Evolutionary conservation across 2,888 invertebrate genomes (phyloP).

Genomic region (Nemurella pictetii): DNA sequence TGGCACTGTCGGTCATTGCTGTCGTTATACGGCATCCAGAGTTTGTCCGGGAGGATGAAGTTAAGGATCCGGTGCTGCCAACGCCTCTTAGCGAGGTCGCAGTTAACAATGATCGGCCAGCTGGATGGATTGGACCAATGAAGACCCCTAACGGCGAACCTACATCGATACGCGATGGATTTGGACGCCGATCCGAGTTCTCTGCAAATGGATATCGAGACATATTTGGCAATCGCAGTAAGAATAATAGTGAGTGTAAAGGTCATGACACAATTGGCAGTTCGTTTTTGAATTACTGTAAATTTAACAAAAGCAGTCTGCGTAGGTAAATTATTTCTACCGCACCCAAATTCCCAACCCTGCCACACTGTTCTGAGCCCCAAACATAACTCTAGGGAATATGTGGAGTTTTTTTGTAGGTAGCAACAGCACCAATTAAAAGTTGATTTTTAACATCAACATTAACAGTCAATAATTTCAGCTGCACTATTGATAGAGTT

Average conservation of each 20-base stretch:
- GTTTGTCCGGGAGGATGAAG: constrained; percentile 52
- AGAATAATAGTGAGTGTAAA: constrained; percentile 66
- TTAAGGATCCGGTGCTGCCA: constrained; percentile 58
- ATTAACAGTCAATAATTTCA: too few relatives aligned
- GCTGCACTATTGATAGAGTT: too few relatives aligned
- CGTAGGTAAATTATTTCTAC: too few relatives aligned
- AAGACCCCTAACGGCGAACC: constrained; percentile 34
- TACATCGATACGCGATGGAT: constrained; percentile 29
- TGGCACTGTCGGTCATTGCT: constrained; percentile 74
- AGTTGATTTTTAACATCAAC: too few relatives aligned
- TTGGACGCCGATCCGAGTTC: constrained; percentile 30
- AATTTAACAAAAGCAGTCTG: too few relatives aligned
- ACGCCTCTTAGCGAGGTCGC: constrained; percentile 75
- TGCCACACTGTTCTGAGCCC: too few relatives aligned
- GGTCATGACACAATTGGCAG: not conserved
- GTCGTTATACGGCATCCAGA: constrained; percentile 74
- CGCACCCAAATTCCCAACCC: too few relatives aligned
- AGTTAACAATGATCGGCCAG: constrained; percentile 42
- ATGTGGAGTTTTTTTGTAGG: too few relatives aligned
- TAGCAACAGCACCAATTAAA: too few relatives aligned
- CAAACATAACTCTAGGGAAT: too few relatives aligned
- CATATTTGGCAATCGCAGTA: constrained; percentile 61
- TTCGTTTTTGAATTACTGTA: too few relatives aligned
- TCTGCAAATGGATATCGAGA: constrained; percentile 37
- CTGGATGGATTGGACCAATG: constrained; percentile 32